phyloP scores from a whole-genome alignment of 2,797 vertebrate species.

The Pristis pectinata region DNA sequence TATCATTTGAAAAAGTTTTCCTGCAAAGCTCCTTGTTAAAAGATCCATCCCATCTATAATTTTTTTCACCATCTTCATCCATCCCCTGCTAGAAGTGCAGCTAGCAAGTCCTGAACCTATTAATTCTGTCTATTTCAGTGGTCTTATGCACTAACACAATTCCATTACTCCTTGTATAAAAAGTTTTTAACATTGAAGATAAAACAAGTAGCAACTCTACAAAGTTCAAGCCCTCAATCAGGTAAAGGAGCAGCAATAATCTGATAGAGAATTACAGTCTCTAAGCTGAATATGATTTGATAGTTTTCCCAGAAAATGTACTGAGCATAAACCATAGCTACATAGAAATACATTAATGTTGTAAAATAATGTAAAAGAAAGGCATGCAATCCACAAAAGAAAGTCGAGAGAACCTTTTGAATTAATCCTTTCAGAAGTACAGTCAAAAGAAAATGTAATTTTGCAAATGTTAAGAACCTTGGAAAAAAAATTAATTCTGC shows the following conservation, averaged over 20 bases:
- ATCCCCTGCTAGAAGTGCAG: neutral
- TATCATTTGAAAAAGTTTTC: neutral
- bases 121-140: neutral
- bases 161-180: neutral
- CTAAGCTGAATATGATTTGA: slow-evolving; percentile 15
- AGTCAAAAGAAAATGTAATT: slow-evolving; percentile 30
- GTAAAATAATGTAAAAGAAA: slow-evolving; percentile 28
- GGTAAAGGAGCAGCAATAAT: slow-evolving; percentile 17
- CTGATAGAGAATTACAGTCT: slow-evolving; percentile 20
- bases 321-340: neutral
- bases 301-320: slow-evolving; percentile 7
- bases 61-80: neutral
- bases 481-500: slow-evolving; percentile 22
- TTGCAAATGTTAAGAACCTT: slow-evolving; percentile 31
- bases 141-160: neutral
- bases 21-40: neutral
- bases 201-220: neutral
- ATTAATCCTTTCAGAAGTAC: slow-evolving; percentile 35
- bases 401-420: slow-evolving; percentile 22
- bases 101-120: neutral
- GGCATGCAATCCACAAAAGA: slow-evolving; percentile 25
- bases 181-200: slow-evolving; percentile 10
- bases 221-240: slow-evolving; percentile 32
- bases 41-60: neutral
- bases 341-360: neutral